A percentile compares a stretch with the other conserved stretches of the same genome.
phyloP scores from a whole-genome alignment of 1,140 invertebrate genomes.

The Achroia grisella region DNA sequence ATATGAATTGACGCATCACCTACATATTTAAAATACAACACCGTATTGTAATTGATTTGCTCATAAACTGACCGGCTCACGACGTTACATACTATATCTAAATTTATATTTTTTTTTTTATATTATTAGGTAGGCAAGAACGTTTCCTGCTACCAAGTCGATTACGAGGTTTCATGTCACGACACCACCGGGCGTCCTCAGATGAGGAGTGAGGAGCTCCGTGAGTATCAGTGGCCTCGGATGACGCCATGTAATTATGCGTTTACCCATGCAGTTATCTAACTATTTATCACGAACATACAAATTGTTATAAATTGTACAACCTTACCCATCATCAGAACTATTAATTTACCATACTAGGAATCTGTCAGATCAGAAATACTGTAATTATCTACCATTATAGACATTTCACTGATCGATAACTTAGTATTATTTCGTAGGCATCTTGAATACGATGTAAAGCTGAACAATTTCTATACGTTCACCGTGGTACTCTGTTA shows the following conservation, averaged over 20 bases:
- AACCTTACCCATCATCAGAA: too few relatives aligned
- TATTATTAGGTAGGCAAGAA: background rate
- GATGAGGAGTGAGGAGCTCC: slow-evolving; percentile 8
- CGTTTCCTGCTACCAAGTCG: slow-evolving; percentile 23
- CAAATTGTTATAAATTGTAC: too few relatives aligned
- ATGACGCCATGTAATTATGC: slow-evolving; percentile 25
- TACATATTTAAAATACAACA: slow-evolving; percentile 2
- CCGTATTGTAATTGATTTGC: too few relatives aligned
- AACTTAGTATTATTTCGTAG: too few relatives aligned
- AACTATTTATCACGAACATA: slow-evolving; percentile 5
- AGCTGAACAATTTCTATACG: too few relatives aligned
- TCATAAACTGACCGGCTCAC: slow-evolving; percentile 2
- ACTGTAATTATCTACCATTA: too few relatives aligned
- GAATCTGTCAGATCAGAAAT: too few relatives aligned
- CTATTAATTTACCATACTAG: too few relatives aligned
- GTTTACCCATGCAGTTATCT: slow-evolving; percentile 10
- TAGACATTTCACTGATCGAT: too few relatives aligned
- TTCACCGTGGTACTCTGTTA: too few relatives aligned
- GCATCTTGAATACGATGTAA: too few relatives aligned
- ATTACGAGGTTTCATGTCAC: slow-evolving; percentile 20
- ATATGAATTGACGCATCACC: too few relatives aligned
- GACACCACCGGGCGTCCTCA: slow-evolving; percentile 19
- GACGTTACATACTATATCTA: background rate
- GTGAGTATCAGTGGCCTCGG: slow-evolving; percentile 28
- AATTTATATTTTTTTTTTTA: slow-evolving; percentile 1